phyloP scores from a whole-genome alignment of 2,797 vertebrate genomes.

The Smutsia gigantea region DNA sequence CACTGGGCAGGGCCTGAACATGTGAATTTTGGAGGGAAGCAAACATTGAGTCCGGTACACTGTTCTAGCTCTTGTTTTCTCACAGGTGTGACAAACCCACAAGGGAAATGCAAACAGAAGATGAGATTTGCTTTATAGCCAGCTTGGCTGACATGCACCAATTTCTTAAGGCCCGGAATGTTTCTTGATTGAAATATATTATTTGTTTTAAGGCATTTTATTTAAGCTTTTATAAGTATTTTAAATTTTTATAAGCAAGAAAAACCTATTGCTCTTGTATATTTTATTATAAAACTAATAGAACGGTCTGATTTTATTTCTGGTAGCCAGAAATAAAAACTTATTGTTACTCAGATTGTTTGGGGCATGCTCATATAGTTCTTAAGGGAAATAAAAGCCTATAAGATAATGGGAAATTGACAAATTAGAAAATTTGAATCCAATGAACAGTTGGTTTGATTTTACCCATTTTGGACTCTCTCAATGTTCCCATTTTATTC shows the following conservation, averaged over 20 bases:
- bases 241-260: neutral
- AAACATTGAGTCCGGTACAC: neutral
- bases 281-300: slow-evolving; percentile 15
- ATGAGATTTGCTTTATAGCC: neutral
- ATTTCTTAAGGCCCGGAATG: neutral
- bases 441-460: slow-evolving; percentile 33
- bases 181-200: slow-evolving; percentile 5
- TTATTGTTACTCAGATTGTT: neutral
- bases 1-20: neutral
- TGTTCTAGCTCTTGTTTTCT: neutral
- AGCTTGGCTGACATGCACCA: neutral
- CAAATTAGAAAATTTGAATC: neutral
- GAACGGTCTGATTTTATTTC: slow-evolving; percentile 2
- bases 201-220: neutral
- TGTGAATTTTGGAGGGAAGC: neutral
- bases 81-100: neutral
- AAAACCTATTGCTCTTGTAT: neutral
- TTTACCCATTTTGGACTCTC: slow-evolving; percentile 31
- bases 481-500: neutral
- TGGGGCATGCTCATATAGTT: neutral
- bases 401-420: neutral
- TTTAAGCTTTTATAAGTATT: slow-evolving; percentile 2
- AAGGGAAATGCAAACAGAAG: neutral
- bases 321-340: neutral
- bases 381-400: neutral